A percentile compares a stretch with the other conserved stretches of the same genome.
Conservation (phyloP, 1,140 invertebrate species). For the Sycophila sp. region DNA sequence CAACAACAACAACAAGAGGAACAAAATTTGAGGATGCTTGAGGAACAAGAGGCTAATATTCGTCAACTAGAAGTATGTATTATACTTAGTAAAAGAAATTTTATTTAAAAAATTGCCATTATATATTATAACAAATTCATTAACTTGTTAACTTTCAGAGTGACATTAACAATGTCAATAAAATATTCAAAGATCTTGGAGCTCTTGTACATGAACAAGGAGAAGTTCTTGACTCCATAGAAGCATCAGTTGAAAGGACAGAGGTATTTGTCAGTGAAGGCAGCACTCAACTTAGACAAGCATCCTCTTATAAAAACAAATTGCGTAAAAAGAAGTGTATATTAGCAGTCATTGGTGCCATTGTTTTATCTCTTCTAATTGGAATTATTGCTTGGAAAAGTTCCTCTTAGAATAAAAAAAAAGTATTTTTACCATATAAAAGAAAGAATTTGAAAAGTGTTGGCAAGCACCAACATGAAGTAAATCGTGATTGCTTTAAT, state of each 20-base stretch:
- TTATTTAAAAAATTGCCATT: neutral
- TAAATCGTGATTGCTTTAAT: slow-evolving; percentile 27
- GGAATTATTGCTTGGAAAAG: slow-evolving; percentile 72
- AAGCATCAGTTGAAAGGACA: slow-evolving; percentile 94
- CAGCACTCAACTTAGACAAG: slow-evolving; percentile 81
- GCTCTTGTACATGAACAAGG: slow-evolving; percentile 97
- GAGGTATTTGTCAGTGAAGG: slow-evolving; percentile 86
- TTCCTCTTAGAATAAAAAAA: slow-evolving; percentile 41
- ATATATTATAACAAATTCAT: neutral
- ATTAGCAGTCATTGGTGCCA: slow-evolving; percentile 72
- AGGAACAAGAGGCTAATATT: slow-evolving; percentile 91
- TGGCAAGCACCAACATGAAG: neutral
- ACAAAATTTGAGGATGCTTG: slow-evolving; percentile 82
- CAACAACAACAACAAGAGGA: slow-evolving; percentile 87
- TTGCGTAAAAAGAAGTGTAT: slow-evolving; percentile 88
- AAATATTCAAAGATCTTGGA: slow-evolving; percentile 98
- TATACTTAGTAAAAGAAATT: neutral
- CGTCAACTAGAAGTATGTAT: slow-evolving; percentile 84
- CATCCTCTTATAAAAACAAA: slow-evolving; percentile 87
- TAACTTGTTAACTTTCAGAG: slow-evolving; percentile 70
- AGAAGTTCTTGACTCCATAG: slow-evolving; percentile 96
- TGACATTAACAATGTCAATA: slow-evolving; percentile 95
- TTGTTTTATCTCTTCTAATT: slow-evolving; percentile 78
- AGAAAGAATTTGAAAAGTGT: neutral
- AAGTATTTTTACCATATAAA: neutral